phyloP scores from a whole-genome alignment of 2,888 invertebrate species.

The Drosophila austrosaltans region DNA sequence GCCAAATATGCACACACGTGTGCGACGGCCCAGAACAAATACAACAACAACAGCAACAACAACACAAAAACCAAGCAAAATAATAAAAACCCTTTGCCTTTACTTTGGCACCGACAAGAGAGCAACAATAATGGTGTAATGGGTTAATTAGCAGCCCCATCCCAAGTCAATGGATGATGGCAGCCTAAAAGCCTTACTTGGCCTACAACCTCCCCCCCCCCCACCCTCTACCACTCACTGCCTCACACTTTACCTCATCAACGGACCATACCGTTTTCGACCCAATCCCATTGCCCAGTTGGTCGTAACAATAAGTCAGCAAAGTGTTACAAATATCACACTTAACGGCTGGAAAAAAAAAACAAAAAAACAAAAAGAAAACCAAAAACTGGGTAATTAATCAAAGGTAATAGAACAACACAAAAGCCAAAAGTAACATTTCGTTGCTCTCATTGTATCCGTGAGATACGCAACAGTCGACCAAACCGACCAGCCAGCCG shows the following conservation, averaged over 20 bases:
- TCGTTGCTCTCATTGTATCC: constrained; percentile 65
- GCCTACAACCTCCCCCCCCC: not conserved
- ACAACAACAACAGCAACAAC: constrained; percentile 38
- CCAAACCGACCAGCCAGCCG: constrained; percentile 3
- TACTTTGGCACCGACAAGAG: constrained; percentile 40
- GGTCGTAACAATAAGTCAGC: constrained; percentile 62
- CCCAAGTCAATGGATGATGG: constrained; percentile 48
- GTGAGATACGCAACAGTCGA: constrained; percentile 69
- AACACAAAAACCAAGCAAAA: constrained; percentile 22
- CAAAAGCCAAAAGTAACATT: constrained; percentile 37
- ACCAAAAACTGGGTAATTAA: constrained; percentile 62
- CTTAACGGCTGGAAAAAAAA: constrained; percentile 54
- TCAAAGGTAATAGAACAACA: constrained; percentile 54
- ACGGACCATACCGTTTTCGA: not conserved
- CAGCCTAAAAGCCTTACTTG: constrained; percentile 46
- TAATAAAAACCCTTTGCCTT: constrained; percentile 47
- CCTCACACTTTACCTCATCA: constrained; percentile 12
- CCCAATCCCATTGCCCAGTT: constrained; percentile 29
- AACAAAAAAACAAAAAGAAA: constrained; percentile 48
- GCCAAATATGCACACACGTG: constrained; percentile 65
- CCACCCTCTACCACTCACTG: not conserved
- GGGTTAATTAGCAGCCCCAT: constrained; percentile 77
- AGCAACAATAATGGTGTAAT: constrained; percentile 74
- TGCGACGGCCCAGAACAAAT: constrained; percentile 58
- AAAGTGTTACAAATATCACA: constrained; percentile 80